Base-by-base conservation (phyloP, 2,888 invertebrate species). In the Cheilosia soror region DNA sequence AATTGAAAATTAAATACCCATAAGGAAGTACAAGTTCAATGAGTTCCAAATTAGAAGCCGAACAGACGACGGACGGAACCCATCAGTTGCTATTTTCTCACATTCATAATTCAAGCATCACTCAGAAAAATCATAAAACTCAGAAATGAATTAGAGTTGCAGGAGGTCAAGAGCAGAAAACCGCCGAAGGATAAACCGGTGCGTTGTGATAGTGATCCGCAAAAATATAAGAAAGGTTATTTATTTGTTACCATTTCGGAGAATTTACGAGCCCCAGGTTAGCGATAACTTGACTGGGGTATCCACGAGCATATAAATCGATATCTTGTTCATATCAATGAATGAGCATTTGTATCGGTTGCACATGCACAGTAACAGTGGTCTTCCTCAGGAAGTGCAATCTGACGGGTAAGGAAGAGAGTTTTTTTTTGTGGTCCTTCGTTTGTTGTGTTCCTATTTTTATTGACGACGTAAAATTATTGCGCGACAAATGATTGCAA, bases 401-500 rank as follows among this genome's bases (percentile, higher is more conserved):
- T 79, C 79, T 58, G 75, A 69, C 47, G 58, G 47, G 73, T 73
- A 51, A 68, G 73, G 57, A 73, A 15, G 33, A 20, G 49, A 44
- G 6, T 63, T 47, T 55, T 37, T 37, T 37, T 73, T 42, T n/a
- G 31, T 55, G 66, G 73, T 68, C 69, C 72, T 73, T 72, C 25
- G 27, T 47, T 66, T 15, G 20, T 51, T 9, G 47, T 25, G 25
- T 44, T 66, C 6, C 27, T 27, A 49, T 69, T 75, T 73, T 80
- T 76, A 68, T 80, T 71, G 53, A 57, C 31, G 55, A 81, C 57
- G 37, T 77, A 63, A 72, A 85, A 37, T 85, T 81, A 85, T 85
- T 85, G 77, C 81, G 85, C 85, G 85, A 85, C 85, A 85, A 85
- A 85, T 85, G 85, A 81, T 85, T 68, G 85, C 60, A 85, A 68